Percentiles rank a stretch among this genome's conserved stretches.
These are phyloP conservation scores for Phengaris arion DNA, from an alignment of 2,888 invertebrate genomes.

Conservation along the genomic window DNA sequence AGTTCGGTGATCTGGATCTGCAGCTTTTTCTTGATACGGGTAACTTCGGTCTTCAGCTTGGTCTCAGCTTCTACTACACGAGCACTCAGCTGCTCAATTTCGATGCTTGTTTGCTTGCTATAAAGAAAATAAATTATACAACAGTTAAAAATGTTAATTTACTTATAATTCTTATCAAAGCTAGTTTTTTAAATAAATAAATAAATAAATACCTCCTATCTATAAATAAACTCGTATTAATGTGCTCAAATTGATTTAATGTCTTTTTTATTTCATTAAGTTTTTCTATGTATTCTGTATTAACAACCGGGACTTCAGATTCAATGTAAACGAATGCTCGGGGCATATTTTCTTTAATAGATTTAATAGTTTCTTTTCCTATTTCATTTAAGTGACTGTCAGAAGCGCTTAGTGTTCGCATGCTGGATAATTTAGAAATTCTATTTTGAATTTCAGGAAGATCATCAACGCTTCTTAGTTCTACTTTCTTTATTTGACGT, in stretches of 20 bases:
- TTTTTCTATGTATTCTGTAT: constrained; percentile 80
- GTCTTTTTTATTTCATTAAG: constrained; percentile 81
- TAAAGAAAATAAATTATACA: constrained; percentile 42
- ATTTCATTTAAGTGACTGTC: constrained; percentile 37
- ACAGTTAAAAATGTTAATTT: constrained; percentile 3
- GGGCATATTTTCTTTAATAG: constrained; percentile 57
- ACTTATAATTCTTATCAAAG: background rate
- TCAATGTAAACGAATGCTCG: constrained; percentile 61
- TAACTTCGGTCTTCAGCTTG: constrained; percentile 95
- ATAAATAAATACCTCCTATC: constrained; percentile 83
- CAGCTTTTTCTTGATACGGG: constrained; percentile 99
- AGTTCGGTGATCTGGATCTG: constrained; percentile 98
- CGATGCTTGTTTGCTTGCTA: constrained; percentile 98
- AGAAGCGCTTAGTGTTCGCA: constrained; percentile 29
- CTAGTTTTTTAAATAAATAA: background rate
- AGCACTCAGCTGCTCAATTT: constrained; percentile 96
- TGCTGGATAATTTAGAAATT: constrained; percentile 29
- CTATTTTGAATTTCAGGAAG: constrained; percentile 30
- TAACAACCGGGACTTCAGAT: constrained; percentile 64
- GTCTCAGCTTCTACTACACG: constrained; percentile 98
- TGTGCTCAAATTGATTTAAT: constrained; percentile 81
- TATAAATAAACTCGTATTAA: constrained; percentile 78
- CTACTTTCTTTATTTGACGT: constrained; percentile 55
- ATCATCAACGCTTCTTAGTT: constrained; percentile 32
- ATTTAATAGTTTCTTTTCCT: constrained; percentile 46